Evolutionary conservation across 2,888 invertebrate genomes (phyloP).

Genomic region (Adineta ricciae): DNA sequence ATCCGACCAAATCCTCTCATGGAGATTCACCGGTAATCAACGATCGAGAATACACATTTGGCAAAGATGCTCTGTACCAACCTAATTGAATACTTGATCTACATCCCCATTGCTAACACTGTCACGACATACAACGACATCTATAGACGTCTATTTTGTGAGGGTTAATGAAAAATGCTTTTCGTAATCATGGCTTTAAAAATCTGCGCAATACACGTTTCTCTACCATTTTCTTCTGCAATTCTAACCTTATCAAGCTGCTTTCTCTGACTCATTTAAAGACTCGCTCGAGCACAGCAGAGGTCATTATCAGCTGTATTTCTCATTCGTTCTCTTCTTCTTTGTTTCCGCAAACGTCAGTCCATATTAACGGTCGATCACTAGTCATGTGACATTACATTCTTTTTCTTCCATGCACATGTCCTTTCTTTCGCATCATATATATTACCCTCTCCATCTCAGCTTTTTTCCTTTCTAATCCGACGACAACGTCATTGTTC

Average conservation of each 20-base stretch:
- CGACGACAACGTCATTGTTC: not conserved
- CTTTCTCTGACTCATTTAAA: not conserved
- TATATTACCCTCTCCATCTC: not conserved
- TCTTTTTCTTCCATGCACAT: not conserved
- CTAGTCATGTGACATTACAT: not conserved
- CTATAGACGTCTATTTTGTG: not conserved
- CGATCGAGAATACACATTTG: slow-evolving; percentile 40
- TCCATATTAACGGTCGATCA: slow-evolving; percentile 37
- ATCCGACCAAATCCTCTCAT: too few species aligned
- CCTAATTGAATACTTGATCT: not conserved
- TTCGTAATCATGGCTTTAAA: not conserved
- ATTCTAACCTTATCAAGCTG: not conserved
- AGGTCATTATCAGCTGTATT: not conserved
- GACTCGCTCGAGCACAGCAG: not conserved
- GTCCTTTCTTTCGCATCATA: not conserved
- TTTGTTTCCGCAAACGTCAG: slow-evolving; percentile 36
- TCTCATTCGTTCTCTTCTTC: slow-evolving; percentile 36
- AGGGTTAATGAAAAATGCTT: not conserved
- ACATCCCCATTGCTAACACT: too few species aligned
- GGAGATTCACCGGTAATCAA: slow-evolving; percentile 35
- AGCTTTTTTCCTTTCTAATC: not conserved
- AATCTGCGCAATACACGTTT: not conserved
- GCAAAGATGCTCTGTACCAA: slow-evolving; percentile 42
- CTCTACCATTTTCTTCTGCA: not conserved
- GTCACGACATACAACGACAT: not conserved